These are phyloP conservation scores for Pangasius sanitwongsei DNA, from an alignment of 2,797 vertebrate genomes.

Conservation along the genomic window DNA sequence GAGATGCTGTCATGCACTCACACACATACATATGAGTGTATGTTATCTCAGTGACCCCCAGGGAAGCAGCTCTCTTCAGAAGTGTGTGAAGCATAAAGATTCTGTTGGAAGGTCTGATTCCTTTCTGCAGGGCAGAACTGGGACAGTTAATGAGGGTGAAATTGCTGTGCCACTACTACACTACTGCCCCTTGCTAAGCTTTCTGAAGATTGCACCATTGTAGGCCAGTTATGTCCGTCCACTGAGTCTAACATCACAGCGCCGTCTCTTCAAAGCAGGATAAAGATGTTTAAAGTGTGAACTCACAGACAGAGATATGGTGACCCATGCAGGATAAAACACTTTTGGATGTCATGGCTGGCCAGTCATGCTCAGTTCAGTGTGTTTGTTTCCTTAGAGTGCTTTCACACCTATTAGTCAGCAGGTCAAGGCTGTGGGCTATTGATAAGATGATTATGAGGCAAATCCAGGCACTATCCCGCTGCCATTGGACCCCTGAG, in stretches of 20 bases:
- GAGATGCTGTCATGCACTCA: not conserved
- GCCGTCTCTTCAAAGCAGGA: slow-evolving; percentile 32
- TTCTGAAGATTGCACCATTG: slow-evolving; percentile 8
- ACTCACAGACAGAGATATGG: slow-evolving; percentile 10
- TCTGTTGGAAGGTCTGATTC: slow-evolving; percentile 23
- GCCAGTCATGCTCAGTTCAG: slow-evolving; percentile 15
- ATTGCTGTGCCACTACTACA: slow-evolving; percentile 42
- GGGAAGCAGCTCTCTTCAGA: slow-evolving; percentile 20
- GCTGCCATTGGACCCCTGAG: not conserved
- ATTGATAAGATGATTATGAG: slow-evolving; percentile 11
- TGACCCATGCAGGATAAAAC: slow-evolving; percentile 40
- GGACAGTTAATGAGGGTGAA: slow-evolving; percentile 51
- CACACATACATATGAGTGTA: slow-evolving; percentile 8
- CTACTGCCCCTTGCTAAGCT: slow-evolving; percentile 36
- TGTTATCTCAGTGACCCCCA: slow-evolving; percentile 29
- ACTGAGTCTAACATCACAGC: slow-evolving; percentile 34
- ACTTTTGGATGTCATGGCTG: slow-evolving; percentile 32
- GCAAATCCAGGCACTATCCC: not conserved
- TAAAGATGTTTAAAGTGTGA: slow-evolving; percentile 39
- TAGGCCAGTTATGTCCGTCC: not conserved
- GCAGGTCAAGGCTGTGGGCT: not conserved
- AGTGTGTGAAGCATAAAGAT: slow-evolving; percentile 36
- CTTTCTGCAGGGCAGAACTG: slow-evolving; percentile 3
- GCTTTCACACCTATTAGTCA: not conserved
- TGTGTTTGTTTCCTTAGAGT: not conserved